Conservation (phyloP, 2,113 vertebrate genomes). For the Phyllostomus discolor region DNA sequence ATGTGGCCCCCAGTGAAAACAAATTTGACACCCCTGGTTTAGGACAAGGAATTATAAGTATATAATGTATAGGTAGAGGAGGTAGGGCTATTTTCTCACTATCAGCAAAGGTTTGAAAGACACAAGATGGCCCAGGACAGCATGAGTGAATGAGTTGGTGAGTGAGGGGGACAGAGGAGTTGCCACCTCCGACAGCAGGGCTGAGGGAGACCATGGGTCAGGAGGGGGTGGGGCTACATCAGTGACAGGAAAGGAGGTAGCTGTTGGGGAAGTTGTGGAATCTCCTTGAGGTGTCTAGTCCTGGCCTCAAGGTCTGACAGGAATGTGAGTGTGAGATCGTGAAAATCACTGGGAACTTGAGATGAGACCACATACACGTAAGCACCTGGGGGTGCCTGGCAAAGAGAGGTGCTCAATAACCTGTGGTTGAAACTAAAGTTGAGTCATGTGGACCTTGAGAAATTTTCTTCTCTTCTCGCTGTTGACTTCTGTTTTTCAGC, state of each 20-base stretch:
- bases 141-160: not conserved
- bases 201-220: not conserved
- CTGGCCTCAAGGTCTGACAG: not conserved
- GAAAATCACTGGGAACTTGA: not conserved
- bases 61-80: not conserved
- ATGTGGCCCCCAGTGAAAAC: too few relatives aligned
- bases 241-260: not conserved
- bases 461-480: not conserved
- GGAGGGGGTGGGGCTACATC: rapidly evolving
- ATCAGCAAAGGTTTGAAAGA: not conserved
- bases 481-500: not conserved
- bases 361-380: not conserved
- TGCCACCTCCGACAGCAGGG: not conserved
- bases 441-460: not conserved
- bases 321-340: not conserved
- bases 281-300: not conserved
- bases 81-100: not conserved
- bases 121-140: not conserved
- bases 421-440: not conserved
- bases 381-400: not conserved
- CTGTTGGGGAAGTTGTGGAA: not conserved
- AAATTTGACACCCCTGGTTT: not conserved
- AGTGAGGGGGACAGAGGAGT: not conserved
- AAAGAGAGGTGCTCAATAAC: not conserved
- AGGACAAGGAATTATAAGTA: not conserved